Base-by-base conservation (phyloP, 2,888 invertebrate species). In the Drosophila flavopinicola region DNA sequence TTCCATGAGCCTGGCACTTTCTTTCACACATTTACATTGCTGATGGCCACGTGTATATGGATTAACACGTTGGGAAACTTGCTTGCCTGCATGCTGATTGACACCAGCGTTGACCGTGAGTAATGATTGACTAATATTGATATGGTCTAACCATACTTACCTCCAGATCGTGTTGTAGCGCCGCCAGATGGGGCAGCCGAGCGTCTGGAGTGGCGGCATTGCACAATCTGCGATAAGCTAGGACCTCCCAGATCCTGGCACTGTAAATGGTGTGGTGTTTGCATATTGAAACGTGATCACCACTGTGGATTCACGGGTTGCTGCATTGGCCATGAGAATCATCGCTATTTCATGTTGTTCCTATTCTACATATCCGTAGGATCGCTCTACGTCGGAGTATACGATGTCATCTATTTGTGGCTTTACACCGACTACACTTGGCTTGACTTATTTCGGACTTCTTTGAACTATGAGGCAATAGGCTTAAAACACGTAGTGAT, bases 171-270 rank as follows among this genome's bases (percentile, higher is more conserved):
- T 4, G 1, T 7, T 7, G 3, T 9, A 17, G 15, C 15, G 0
- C 45, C 37, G 11, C 7, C 32, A 3, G 32, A 23, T 13, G 15
- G 3, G 6, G 17, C 48, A 4, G 7, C n/a, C 2, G 35, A 29
- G 1, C 15, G 24, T 0, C 3, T n/a, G 7, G 53, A 49, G 0
- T 67, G 67, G 67, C 17, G 20, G 1, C n/a, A 37, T 20, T 67
- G 67, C 10, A 0, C 1, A 20, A 2, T 2, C 20, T 99, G 99
- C 54, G 94, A 96, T 87, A 92, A 93, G 38, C 60, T 94, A 4
- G 92, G 94, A 2, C 96, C 96, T 1, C 97, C 97, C 1, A 93
- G 98, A 45, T 94, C 98, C 0, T 97, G 97, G 94, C 99, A 99
- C 89, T 99, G 99, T 89, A 92, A 93, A 3, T 92, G 92, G 4